Evolutionary conservation across 2,888 invertebrate genomes (phyloP).

Genomic region (Temnothorax unifasciatus): DNA sequence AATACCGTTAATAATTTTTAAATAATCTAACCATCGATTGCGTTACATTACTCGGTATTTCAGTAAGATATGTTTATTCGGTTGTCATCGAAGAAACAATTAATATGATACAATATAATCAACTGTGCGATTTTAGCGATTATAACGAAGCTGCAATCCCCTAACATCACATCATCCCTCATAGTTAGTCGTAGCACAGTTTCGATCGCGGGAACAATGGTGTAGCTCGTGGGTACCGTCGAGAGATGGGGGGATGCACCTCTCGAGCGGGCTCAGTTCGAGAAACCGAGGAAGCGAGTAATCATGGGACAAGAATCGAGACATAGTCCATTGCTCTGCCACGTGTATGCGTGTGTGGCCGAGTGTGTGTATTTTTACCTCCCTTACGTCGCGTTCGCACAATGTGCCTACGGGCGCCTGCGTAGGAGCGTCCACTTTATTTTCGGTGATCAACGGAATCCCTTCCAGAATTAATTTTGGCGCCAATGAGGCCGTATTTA

Average conservation of each 20-base stretch:
- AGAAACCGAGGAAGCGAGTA: conserved; percentile 65
- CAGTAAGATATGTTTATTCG: neutral
- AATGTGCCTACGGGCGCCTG: conserved; percentile 66
- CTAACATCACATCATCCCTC: conserved; percentile 19
- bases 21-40: neutral
- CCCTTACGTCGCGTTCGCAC: conserved; percentile 69
- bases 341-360: conserved; percentile 38
- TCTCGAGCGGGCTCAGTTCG: conserved; percentile 66
- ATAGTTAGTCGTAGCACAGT: conserved; percentile 62
- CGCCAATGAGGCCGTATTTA: conserved; percentile 63
- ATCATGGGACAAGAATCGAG: conserved; percentile 75
- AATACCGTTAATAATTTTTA: neutral
- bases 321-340: conserved; percentile 62
- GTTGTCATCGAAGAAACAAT: neutral
- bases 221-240: neutral
- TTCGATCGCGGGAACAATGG: conserved; percentile 61
- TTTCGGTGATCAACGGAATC: conserved; percentile 67
- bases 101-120: conserved; percentile 6
- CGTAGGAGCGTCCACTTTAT: conserved; percentile 65
- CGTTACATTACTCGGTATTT: neutral
- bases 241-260: conserved; percentile 64
- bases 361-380: conserved; percentile 68
- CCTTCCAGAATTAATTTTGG: conserved; percentile 58
- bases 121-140: neutral
- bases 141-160: conserved; percentile 9